phyloP scores from a whole-genome alignment of 2,888 invertebrate species.

The Catonia carolina region DNA sequence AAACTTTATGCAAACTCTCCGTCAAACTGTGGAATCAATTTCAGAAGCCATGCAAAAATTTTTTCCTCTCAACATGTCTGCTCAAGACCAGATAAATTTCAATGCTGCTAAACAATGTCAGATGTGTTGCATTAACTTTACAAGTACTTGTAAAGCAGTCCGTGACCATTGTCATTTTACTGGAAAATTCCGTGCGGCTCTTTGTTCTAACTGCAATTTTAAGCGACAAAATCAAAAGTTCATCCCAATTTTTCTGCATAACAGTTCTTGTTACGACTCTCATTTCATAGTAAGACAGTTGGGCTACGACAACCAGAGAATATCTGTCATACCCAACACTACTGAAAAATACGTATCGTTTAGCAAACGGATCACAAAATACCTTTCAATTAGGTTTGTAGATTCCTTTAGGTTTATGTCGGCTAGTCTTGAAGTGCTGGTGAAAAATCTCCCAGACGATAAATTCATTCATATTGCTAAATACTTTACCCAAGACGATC shows the following conservation, averaged over 20 bases:
- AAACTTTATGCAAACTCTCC: not conserved
- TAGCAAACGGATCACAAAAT: not conserved
- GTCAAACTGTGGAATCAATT: not conserved
- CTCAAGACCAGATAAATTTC: not conserved
- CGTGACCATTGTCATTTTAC: conserved; percentile 1
- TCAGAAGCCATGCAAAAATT: no score
- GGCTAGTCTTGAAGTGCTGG: conserved; percentile 7
- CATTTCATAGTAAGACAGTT: not conserved
- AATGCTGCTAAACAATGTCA: not conserved
- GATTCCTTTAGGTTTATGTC: conserved; percentile 6
- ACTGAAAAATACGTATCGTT: conserved; percentile 16
- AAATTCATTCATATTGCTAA: not conserved
- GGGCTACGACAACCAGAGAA: not conserved
- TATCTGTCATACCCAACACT: conserved; percentile 12
- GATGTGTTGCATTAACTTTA: not conserved
- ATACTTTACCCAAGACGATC: not conserved
- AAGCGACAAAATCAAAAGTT: not conserved
- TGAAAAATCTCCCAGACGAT: not conserved
- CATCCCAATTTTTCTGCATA: conserved; percentile 1
- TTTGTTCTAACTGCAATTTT: not conserved
- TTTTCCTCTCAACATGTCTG: no score
- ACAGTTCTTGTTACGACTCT: not conserved
- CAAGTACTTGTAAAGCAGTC: not conserved
- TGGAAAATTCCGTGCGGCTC: not conserved
- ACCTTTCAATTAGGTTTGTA: conserved; percentile 9